Percentiles rank a stretch among this genome's conserved stretches.
These are phyloP conservation scores for Drosophila engyochracea DNA, from an alignment of 2,888 invertebrate genomes.

Conservation along the genomic window DNA sequence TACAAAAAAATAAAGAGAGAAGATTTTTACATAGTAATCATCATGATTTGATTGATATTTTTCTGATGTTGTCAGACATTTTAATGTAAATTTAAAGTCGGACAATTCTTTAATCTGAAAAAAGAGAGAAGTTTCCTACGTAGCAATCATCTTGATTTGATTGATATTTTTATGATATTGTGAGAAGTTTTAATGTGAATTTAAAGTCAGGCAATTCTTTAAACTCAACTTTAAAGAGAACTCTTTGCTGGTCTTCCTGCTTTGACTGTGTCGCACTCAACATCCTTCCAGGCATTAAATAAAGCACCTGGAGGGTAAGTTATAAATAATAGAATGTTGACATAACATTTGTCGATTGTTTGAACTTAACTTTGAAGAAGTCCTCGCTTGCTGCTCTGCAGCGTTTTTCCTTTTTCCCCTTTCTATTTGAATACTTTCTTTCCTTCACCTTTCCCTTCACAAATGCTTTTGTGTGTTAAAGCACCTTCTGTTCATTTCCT, in stretches of 20 bases:
- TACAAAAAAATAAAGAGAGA: background rate
- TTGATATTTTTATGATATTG: background rate
- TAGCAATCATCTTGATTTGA: background rate
- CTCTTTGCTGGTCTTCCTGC: background rate
- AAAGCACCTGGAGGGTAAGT: background rate
- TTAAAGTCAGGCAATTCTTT: background rate
- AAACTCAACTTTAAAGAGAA: background rate
- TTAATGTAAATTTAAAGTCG: too few species aligned
- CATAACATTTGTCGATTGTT: background rate
- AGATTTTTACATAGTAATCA: background rate
- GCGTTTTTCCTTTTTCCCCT: background rate
- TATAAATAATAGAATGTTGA: background rate
- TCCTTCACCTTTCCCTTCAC: background rate
- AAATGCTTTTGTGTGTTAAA: background rate
- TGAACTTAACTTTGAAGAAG: background rate
- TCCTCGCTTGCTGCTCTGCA: background rate
- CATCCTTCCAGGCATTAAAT: background rate
- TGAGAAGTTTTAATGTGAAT: too few species aligned
- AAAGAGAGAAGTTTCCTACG: background rate
- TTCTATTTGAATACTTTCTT: background rate
- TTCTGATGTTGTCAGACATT: too few species aligned
- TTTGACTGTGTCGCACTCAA: background rate
- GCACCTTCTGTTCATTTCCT: conserved; percentile 5
- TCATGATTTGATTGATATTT: background rate
- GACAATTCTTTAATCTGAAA: background rate